A percentile compares a stretch with the other conserved stretches of the same genome.
phyloP scores from a whole-genome alignment of 1,140 invertebrate genomes.

The Venturia canescens region DNA sequence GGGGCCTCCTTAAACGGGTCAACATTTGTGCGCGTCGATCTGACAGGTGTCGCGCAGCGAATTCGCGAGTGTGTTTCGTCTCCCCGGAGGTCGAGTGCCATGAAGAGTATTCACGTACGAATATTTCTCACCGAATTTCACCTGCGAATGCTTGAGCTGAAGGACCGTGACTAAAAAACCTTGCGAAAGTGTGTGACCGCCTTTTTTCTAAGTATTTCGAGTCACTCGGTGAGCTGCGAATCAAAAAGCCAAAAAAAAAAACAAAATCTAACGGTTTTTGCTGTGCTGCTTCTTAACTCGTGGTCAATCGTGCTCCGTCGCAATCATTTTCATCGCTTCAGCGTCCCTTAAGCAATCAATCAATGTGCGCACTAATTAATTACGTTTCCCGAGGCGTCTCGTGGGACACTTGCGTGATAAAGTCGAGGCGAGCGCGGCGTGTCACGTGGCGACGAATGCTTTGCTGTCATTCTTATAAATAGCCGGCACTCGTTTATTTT shows the following conservation, averaged over 20 bases:
- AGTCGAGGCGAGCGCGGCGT: not conserved
- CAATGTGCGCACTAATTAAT: not conserved
- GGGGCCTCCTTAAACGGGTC: too few relatives aligned
- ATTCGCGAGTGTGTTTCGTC: not conserved
- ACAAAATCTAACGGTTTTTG: not conserved
- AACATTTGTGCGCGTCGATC: not conserved
- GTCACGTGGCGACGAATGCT: conserved; percentile 19
- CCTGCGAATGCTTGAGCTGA: not conserved
- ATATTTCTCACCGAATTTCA: conserved; percentile 8
- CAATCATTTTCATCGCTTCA: not conserved
- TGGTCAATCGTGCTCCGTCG: not conserved
- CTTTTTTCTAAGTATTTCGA: too few relatives aligned
- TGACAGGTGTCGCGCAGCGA: not conserved
- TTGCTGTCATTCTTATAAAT: conserved; percentile 67
- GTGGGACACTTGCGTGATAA: conserved; percentile 26
- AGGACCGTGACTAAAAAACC: conserved; percentile 20
- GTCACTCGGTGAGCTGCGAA: too few relatives aligned
- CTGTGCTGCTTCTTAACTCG: not conserved
- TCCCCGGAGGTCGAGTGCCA: not conserved
- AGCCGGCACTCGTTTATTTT: conserved; percentile 49
- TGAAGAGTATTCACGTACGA: conserved; percentile 34
- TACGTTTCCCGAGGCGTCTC: not conserved
- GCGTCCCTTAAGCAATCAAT: not conserved
- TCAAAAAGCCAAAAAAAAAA: too few relatives aligned
- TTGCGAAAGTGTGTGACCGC: conserved; percentile 7